Conservation (phyloP, 2,888 invertebrate genomes). For the Phyto melanocephala region DNA sequence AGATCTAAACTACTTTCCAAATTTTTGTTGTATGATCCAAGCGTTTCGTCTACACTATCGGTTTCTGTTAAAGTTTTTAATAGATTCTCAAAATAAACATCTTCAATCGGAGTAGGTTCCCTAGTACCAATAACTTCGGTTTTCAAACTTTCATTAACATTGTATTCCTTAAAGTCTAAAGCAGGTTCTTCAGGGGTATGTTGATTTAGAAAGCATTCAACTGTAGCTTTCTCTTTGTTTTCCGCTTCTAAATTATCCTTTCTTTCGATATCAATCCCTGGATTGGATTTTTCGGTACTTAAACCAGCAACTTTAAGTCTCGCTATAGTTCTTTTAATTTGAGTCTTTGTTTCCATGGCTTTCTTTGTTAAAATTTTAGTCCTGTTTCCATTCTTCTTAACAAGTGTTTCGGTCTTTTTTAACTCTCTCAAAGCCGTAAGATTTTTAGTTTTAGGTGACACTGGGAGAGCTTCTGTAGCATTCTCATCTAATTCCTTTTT, state of each 20-base stretch:
- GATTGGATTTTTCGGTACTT: background rate
- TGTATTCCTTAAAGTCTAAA: no score
- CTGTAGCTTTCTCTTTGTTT: background rate
- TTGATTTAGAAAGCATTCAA: no score
- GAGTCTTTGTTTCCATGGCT: background rate
- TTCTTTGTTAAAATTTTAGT: background rate
- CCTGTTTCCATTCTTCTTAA: background rate
- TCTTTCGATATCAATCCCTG: background rate
- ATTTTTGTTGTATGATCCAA: no score
- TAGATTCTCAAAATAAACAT: conserved; percentile 32
- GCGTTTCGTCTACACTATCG: background rate
- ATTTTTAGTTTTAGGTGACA: background rate
- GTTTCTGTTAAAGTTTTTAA: conserved; percentile 41
- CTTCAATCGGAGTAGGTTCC: background rate
- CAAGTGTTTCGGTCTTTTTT: background rate
- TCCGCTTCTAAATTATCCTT: background rate
- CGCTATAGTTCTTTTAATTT: background rate
- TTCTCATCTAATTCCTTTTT: background rate
- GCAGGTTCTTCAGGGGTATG: no score
- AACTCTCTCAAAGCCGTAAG: background rate
- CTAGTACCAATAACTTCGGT: background rate
- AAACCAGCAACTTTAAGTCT: background rate
- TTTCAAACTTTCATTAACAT: no score
- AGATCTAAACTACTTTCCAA: no score
- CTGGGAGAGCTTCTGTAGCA: no score